Evolutionary conservation across 2,797 vertebrate genomes (phyloP).

Genomic region (Eulemur albifrons): DNA sequence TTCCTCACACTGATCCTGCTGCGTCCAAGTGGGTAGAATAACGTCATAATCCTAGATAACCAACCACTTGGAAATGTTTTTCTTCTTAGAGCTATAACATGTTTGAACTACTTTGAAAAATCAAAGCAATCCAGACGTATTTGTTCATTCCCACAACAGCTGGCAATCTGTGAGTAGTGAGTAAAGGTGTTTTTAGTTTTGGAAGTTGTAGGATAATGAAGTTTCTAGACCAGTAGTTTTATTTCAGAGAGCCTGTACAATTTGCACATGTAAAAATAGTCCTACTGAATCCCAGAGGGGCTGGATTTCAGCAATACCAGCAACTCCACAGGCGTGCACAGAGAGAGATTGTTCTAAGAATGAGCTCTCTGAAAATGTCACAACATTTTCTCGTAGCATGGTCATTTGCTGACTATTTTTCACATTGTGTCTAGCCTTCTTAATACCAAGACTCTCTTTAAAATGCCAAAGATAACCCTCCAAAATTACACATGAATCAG

Average conservation of each 20-base stretch:
- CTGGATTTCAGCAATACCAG: conserved; percentile 42
- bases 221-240: conserved; percentile 69
- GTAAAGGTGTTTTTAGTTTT: conserved; percentile 49
- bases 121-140: conserved; percentile 2
- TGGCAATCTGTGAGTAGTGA: conserved; percentile 9
- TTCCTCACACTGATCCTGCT: background rate
- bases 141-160: conserved; percentile 34
- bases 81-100: background rate
- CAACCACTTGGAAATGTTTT: background rate
- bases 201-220: conserved; percentile 66
- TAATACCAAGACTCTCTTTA: conserved; percentile 70
- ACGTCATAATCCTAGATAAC: conserved; percentile 19
- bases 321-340: conserved; percentile 47
- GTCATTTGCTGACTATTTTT: conserved; percentile 63
- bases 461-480: conserved; percentile 71
- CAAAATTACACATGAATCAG: conserved; percentile 75
- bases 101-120: conserved; percentile 55
- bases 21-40: background rate
- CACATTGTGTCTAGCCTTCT: conserved; percentile 55
- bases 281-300: conserved; percentile 51
- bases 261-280: conserved; percentile 68
- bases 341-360: conserved; percentile 73
- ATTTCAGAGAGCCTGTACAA: conserved; percentile 54
- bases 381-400: conserved; percentile 15
- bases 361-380: conserved; percentile 68